Evolutionary conservation across 2,888 invertebrate species (phyloP).

Genomic region (Acanthococcus lagerstroemiae): DNA sequence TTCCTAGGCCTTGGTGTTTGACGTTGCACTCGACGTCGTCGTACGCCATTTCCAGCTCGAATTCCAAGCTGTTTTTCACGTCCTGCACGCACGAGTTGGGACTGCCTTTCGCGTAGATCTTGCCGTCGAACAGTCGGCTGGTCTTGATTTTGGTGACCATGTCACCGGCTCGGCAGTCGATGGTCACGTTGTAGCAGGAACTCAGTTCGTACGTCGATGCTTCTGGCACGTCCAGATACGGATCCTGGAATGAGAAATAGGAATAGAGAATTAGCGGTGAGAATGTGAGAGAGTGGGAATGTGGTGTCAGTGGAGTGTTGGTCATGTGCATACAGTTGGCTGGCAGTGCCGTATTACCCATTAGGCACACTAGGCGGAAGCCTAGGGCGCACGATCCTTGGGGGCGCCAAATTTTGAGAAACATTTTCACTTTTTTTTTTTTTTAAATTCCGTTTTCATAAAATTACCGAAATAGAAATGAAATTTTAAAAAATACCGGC

Average conservation of each 20-base stretch:
- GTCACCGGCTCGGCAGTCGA: constrained; percentile 82
- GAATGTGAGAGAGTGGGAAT: no score
- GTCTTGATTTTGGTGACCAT: constrained; percentile 89
- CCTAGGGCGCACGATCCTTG: no score
- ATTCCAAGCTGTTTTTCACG: constrained; percentile 76
- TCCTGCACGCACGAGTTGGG: constrained; percentile 87
- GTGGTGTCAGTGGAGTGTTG: no score
- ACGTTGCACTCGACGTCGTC: constrained; percentile 88
- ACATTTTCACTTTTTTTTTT: no score
- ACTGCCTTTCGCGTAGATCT: constrained; percentile 88
- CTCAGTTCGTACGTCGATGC: constrained; percentile 84
- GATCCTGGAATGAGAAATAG: constrained; percentile 52
- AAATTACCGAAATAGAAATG: no score
- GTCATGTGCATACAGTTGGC: no score
- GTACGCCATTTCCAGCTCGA: constrained; percentile 84
- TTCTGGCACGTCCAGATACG: constrained; percentile 81
- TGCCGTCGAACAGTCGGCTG: constrained; percentile 83
- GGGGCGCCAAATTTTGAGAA: no score
- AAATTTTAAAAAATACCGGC: no score
- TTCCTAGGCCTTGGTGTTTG: constrained; percentile 74
- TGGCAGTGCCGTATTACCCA: no score
- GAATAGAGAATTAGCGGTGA: no score
- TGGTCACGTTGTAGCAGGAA: constrained; percentile 88
- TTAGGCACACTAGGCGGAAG: no score
- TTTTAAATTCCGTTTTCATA: no score